phyloP scores from a whole-genome alignment of 2,797 vertebrate genomes.

The Aulostomus chinensis region DNA sequence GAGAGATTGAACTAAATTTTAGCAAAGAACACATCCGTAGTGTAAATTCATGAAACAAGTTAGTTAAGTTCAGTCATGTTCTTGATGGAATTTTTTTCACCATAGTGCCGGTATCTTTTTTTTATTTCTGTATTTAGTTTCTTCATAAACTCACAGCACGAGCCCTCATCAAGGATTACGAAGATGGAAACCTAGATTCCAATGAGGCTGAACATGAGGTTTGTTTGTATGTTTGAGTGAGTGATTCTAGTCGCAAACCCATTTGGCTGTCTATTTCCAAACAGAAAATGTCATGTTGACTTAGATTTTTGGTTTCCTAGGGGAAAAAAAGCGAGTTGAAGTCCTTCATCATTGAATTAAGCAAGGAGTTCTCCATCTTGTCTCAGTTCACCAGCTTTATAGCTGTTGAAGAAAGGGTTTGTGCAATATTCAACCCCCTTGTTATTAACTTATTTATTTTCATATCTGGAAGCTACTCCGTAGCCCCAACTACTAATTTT shows the following conservation, averaged over 20 bases:
- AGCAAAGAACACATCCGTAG: too few species aligned
- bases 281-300: too few species aligned
- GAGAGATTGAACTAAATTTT: too few species aligned
- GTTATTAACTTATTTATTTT: not conserved
- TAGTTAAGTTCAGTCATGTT: too few species aligned
- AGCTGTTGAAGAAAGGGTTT: slow-evolving; percentile 88
- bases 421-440: slow-evolving; percentile 32
- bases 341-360: slow-evolving; percentile 82
- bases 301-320: slow-evolving; percentile 54
- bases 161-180: slow-evolving; percentile 88
- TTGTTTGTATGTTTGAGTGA: too few species aligned
- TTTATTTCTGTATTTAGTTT: slow-evolving; percentile 71
- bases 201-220: slow-evolving; percentile 86
- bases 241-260: too few species aligned
- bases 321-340: slow-evolving; percentile 85
- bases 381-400: slow-evolving; percentile 92
- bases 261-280: too few species aligned
- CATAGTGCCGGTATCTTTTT: too few species aligned
- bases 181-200: slow-evolving; percentile 83
- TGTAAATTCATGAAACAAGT: too few species aligned
- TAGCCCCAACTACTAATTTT: too few species aligned
- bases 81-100: too few species aligned
- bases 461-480: too few species aligned
- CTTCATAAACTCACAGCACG: slow-evolving; percentile 89
- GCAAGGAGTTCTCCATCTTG: slow-evolving; percentile 88